Evolutionary conservation across 2,113 vertebrate genomes (phyloP), one percentile per base, ranked within the genome.

Genomic region (Dipodomys merriami): DNA sequence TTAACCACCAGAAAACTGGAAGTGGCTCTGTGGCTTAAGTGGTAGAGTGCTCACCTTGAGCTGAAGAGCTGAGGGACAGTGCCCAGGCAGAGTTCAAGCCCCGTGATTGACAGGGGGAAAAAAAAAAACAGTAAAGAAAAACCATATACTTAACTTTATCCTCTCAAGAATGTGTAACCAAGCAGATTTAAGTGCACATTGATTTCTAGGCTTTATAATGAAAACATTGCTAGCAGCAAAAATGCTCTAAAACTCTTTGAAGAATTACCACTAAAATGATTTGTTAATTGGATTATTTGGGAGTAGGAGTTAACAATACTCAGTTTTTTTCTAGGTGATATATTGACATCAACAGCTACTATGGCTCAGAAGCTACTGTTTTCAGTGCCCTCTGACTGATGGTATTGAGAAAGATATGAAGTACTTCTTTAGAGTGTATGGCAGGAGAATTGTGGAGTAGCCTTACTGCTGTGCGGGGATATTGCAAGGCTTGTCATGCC

Each of bases 201-300:
- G 46, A 81, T 89, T 83, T 92, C 64, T 86, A 91, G 18, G 25
- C 90, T 90, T 89, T 65, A 30, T 81, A 86, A 7, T 94, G 29
- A 87, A 86, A 86, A 81, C 68, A 79, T 92, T 94, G 93, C 57
- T 53, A 80, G 5, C 22, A 90, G 7, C 77, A 86, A 9, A 69
- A 49, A 53, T 30, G n/a, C 11, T 35, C 19, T 62, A 78, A 86
- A 81, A 46, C 6, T 46, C 69, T 81, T 72, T 74, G 22, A 90
- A 74, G 27, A 91, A 46, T 79, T 39, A 68, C 11, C 60, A 74
- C 19, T 35, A 77, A 73, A 87, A 27, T 53, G 6, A 74, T 77
- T 74, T 80, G 27, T 86, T 81, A 72, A 64, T 57, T 86, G 19
- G 4, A 76, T 77, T 60, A 85, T 53, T 89, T 67, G 33, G 7